These are phyloP conservation scores for Benitochromis conjunctus DNA, from an alignment of 2,113 vertebrate genomes.

Conservation along the genomic window DNA sequence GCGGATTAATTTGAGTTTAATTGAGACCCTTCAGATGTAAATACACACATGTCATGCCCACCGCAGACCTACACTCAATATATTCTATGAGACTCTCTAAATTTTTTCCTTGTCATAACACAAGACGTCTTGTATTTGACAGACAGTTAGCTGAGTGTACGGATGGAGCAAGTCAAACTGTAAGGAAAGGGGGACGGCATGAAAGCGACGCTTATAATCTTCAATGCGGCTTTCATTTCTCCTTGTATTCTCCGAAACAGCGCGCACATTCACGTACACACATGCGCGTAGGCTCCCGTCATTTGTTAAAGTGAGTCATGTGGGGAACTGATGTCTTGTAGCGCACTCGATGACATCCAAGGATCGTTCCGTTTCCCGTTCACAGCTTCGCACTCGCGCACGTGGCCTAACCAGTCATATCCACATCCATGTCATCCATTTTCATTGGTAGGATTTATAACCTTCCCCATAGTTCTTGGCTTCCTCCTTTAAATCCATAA, in stretches of 20 bases:
- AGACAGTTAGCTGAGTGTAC: background rate
- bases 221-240: background rate
- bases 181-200: background rate
- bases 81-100: background rate
- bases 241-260: background rate
- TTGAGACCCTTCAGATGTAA: background rate
- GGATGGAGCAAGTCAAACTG: background rate
- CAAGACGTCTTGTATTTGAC: background rate
- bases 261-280: background rate
- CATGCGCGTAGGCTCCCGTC: background rate
- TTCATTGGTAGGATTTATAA: constrained; percentile 52
- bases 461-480: background rate
- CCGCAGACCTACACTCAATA: background rate
- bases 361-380: constrained; percentile 29
- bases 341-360: constrained; percentile 20
- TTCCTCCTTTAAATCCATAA: constrained; percentile 41
- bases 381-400: background rate
- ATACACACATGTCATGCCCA: background rate
- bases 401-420: background rate
- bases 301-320: constrained; percentile 55
- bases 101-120: background rate
- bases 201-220: background rate
- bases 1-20: background rate
- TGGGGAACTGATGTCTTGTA: constrained; percentile 41
- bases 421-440: constrained; percentile 26